A percentile compares a stretch with the other conserved stretches of the same genome.
Conservation (phyloP, 2,797 vertebrate genomes). For the Channa striata region DNA sequence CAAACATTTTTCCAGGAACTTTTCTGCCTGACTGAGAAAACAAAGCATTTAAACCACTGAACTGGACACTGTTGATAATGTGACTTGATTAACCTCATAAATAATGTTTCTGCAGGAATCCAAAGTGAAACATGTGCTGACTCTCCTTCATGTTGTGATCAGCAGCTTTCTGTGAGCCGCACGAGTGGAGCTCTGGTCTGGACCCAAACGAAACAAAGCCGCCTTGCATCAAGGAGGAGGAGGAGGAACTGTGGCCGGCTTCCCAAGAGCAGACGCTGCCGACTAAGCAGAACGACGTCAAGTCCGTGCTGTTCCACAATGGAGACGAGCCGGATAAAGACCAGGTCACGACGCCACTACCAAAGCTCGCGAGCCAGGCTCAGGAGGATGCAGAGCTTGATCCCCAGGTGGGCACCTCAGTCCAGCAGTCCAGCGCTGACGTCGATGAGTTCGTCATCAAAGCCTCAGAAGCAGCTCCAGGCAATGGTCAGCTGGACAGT, state of each 20-base stretch:
- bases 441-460: background rate
- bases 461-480: background rate
- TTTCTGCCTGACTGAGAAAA: too few species aligned
- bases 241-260: slow-evolving; percentile 29
- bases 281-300: background rate
- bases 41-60: too few species aligned
- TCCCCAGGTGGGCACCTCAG: slow-evolving; percentile 30
- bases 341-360: background rate
- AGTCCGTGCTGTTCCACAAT: slow-evolving; percentile 23
- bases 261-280: background rate
- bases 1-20: too few species aligned
- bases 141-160: background rate
- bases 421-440: slow-evolving; percentile 5
- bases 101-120: too few species aligned
- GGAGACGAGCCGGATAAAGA: background rate
- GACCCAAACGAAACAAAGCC: background rate
- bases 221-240: slow-evolving; percentile 56
- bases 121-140: background rate
- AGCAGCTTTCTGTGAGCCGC: slow-evolving; percentile 36
- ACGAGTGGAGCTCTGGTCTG: slow-evolving; percentile 25
- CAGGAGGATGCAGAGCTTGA: slow-evolving; percentile 9
- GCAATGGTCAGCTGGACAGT: slow-evolving; percentile 9
- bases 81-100: too few species aligned
- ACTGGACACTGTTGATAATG: too few species aligned
- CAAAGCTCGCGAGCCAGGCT: background rate